Conservation (phyloP, 2,888 invertebrate species). For the Zygothrica quintamaculata region DNA sequence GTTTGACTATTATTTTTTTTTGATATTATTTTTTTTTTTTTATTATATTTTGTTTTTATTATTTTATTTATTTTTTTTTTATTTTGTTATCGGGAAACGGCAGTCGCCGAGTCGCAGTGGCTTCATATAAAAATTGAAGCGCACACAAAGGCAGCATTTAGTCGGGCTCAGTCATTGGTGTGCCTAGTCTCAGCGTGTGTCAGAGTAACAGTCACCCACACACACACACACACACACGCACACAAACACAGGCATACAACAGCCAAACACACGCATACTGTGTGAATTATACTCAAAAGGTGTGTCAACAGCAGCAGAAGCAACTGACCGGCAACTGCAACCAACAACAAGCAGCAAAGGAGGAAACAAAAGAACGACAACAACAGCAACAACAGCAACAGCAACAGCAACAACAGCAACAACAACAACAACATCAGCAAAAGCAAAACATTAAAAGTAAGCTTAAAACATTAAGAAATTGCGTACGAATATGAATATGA, state of each 20-base stretch:
- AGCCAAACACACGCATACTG: constrained; percentile 10
- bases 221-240: constrained; percentile 22
- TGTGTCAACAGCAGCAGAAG: constrained; percentile 16
- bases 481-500: constrained; percentile 2
- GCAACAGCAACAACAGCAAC: constrained; percentile 2
- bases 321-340: constrained; percentile 54
- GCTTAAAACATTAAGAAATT: constrained; percentile 34
- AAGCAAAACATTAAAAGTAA: constrained; percentile 36
- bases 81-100: constrained; percentile 57
- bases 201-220: constrained; percentile 23
- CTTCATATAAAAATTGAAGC: constrained; percentile 76
- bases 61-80: constrained; percentile 25
- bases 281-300: no score
- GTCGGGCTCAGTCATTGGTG: constrained; percentile 66
- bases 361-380: constrained; percentile 14
- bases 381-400: constrained; percentile 16
- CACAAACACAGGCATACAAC: constrained; percentile 25
- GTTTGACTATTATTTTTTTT: constrained; percentile 30
- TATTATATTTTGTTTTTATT: constrained; percentile 29
- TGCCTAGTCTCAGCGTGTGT: constrained; percentile 52
- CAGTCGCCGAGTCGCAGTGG: constrained; percentile 53
- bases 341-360: constrained; percentile 28
- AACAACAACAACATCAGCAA: constrained; percentile 1
- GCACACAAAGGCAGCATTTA: constrained; percentile 73
- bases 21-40: constrained; percentile 34